Percentiles rank a stretch among this genome's conserved stretches.
phyloP scores from a whole-genome alignment of 2,797 vertebrate genomes.

The Myotis myotis region DNA sequence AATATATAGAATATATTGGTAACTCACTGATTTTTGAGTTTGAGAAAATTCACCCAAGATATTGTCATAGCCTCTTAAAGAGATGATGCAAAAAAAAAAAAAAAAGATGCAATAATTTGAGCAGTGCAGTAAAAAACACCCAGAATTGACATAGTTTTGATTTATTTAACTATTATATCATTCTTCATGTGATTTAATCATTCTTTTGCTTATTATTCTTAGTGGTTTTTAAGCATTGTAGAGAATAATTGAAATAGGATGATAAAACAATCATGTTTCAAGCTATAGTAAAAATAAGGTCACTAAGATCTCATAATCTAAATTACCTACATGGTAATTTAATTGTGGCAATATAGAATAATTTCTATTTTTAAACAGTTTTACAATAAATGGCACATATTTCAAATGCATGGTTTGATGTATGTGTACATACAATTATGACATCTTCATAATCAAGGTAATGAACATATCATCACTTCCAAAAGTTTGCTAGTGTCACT shows the following conservation, averaged over 20 bases:
- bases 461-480: neutral
- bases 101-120: neutral
- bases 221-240: neutral
- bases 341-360: neutral
- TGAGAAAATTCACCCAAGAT: neutral
- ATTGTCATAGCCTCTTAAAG: neutral
- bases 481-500: neutral
- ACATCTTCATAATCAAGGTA: neutral
- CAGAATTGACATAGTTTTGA: neutral
- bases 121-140: neutral
- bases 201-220: neutral
- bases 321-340: neutral
- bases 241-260: neutral
- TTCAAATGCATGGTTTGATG: neutral
- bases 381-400: neutral
- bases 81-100: neutral
- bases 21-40: neutral
- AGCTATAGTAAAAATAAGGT: slow-evolving; percentile 18
- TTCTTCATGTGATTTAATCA: neutral
- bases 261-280: neutral
- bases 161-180: neutral
- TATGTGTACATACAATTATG: neutral
- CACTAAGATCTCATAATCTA: neutral
- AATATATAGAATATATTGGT: neutral
- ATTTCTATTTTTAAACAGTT: neutral